phyloP scores from a whole-genome alignment of 1,140 invertebrate genomes.

The Drosophila ercepeae region DNA sequence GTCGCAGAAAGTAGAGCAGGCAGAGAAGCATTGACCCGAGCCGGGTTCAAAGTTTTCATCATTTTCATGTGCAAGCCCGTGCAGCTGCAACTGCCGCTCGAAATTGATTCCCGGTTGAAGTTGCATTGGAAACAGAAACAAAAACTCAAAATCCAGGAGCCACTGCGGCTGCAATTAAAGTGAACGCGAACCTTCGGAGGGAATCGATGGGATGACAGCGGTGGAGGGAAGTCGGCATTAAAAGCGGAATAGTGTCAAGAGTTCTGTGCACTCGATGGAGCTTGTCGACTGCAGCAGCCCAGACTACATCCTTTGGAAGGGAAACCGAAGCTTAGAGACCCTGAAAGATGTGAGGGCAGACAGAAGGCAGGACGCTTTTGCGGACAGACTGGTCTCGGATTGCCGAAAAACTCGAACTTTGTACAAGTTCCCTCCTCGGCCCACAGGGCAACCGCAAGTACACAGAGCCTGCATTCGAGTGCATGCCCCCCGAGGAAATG shows the following conservation, averaged over 20 bases:
- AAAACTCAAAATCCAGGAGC: neutral
- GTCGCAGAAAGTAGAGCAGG: conserved; percentile 10
- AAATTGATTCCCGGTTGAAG: neutral
- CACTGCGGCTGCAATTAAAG: conserved; percentile 15
- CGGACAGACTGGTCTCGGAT: neutral
- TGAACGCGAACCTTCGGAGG: conserved; percentile 33
- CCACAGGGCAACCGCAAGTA: conserved; percentile 24
- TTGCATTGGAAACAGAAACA: neutral
- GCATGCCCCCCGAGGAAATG: neutral
- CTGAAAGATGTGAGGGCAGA: conserved; percentile 1
- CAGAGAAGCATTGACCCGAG: conserved; percentile 13
- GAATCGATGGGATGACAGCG: conserved; percentile 35
- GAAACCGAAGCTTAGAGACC: conserved; percentile 5
- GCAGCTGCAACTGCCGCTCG: neutral
- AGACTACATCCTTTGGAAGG: neutral
- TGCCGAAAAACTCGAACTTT: conserved; percentile 14
- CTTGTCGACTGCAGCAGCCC: conserved; percentile 29
- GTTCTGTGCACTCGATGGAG: conserved; percentile 10
- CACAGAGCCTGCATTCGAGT: neutral
- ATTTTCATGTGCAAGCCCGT: neutral
- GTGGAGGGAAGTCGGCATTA: conserved; percentile 16
- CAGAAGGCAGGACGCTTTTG: too few species aligned
- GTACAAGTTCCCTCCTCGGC: neutral
- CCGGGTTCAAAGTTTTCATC: conserved; percentile 18
- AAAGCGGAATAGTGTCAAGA: conserved; percentile 40